Percentiles rank a stretch among this genome's conserved stretches.
Conservation (phyloP, 2,113 vertebrate species). For the Ctenomys sociabilis region DNA sequence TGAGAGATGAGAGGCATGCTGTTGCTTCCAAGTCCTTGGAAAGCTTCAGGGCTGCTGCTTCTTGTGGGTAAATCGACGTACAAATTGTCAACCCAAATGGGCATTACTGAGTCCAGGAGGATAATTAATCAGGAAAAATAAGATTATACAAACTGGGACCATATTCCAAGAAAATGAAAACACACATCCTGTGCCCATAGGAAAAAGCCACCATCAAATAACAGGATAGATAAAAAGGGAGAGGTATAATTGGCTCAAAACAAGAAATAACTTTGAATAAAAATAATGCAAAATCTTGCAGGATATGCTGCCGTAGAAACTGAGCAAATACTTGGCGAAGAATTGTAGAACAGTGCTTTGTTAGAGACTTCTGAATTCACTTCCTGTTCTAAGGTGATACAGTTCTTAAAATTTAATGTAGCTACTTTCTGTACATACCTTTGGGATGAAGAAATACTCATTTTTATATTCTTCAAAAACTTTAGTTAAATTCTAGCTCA, state of each 20-base stretch:
- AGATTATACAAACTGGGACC: not conserved
- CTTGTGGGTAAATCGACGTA: not conserved
- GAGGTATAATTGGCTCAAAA: not conserved
- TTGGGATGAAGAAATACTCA: not conserved
- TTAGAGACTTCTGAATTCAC: not conserved
- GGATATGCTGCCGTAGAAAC: not conserved
- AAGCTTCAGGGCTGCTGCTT: not conserved
- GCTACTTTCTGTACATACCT: not conserved
- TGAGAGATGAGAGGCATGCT: not conserved
- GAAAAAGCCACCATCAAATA: not conserved
- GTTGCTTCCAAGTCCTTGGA: not conserved
- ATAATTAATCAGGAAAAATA: not conserved
- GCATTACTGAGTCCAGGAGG: not conserved
- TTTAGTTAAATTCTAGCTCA: constrained; percentile 18
- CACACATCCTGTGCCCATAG: not conserved
- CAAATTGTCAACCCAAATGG: not conserved
- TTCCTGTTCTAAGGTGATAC: not conserved
- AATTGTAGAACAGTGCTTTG: not conserved
- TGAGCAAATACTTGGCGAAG: not conserved
- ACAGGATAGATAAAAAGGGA: not conserved
- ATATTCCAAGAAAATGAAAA: not conserved
- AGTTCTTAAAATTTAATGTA: constrained; percentile 5
- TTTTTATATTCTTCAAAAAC: not conserved
- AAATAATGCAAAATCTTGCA: not conserved
- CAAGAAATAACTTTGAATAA: not conserved